Base-by-base conservation (phyloP, 35 echinoderm and acorn worm species). In the Amphiura filiformis region DNA sequence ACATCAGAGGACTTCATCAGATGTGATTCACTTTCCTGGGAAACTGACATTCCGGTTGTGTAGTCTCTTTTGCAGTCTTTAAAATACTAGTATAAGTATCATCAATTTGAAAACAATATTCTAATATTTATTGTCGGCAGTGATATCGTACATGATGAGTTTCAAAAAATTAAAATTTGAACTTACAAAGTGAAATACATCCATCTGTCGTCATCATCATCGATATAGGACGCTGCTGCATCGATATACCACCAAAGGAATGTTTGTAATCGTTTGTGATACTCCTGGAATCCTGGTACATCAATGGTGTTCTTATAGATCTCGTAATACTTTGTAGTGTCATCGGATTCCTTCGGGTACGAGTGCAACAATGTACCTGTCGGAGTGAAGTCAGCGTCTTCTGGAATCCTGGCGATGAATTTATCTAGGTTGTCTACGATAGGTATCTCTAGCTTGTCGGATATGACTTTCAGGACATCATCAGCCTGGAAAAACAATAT, bases 241-340 rank as follows among this genome's bases (percentile, higher is more conserved):
- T 98, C 95, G 13, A 98, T 93, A 40, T 89, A 98, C 92, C 92
- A 98, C 95, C 95, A 98, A 9, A 98, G 79, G 82, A 94, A 98
- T 5, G 95, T 94, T 89, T 97, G 92, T 52, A 97, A 65, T 65
- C 79, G 76, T 1, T 78, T 37, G 44, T 95, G 70, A 17, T 91
- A 94, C 18, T 91, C 92, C 34, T 42, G 33, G 65, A 97, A 97
- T 39, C 84, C 82, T 28, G 84, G 84, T 11, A 77, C 80, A 11
- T 40, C 81, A 76, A 93, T 91, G 86, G 81, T 89, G 56, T 70
- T 39, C 82, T 91, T 94, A 85, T 97, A 97, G 76, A 97, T 86
- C 87, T 97, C 92, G 83, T 89, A 97, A 20, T 94, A 88, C 38
- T 80, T 75, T 1, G 82, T 90, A 0, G 57, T 85, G 9, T 84